These are phyloP conservation scores for Seladonia tumulorum DNA, from an alignment of 2,888 invertebrate species.

Conservation along the genomic window DNA sequence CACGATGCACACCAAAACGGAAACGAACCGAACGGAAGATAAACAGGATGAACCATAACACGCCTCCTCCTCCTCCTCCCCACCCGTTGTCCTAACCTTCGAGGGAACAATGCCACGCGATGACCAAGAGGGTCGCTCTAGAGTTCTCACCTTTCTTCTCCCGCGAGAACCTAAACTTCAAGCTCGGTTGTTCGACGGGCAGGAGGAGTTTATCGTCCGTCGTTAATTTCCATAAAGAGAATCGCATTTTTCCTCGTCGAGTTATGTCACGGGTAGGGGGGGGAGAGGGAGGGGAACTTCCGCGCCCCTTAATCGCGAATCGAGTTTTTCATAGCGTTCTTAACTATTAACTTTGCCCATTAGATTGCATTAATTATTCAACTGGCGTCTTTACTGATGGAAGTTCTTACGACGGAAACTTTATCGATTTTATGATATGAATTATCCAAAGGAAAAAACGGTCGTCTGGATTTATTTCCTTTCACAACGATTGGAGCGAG, in stretches of 20 bases:
- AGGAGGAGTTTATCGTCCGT: not conserved
- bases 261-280: too few relatives aligned
- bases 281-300: too few relatives aligned
- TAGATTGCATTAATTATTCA: not conserved
- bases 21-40: slow-evolving; percentile 37
- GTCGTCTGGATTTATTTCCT: too few relatives aligned
- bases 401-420: not conserved
- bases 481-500: too few relatives aligned
- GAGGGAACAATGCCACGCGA: not conserved
- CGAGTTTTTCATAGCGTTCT: not conserved
- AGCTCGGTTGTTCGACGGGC: not conserved
- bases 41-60: slow-evolving; percentile 16
- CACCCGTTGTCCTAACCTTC: too few relatives aligned
- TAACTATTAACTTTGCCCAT: not conserved
- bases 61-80: too few relatives aligned
- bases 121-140: too few relatives aligned
- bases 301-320: not conserved
- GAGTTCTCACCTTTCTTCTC: not conserved
- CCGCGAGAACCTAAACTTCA: not conserved
- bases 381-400: not conserved
- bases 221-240: not conserved
- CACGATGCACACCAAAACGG: not conserved
- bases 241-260: not conserved
- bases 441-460: too few relatives aligned
- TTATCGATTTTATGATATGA: too few relatives aligned